A percentile compares a stretch with the other conserved stretches of the same genome.
phyloP scores from a whole-genome alignment of 1,140 invertebrate genomes.

The Drosophila yakuba region DNA sequence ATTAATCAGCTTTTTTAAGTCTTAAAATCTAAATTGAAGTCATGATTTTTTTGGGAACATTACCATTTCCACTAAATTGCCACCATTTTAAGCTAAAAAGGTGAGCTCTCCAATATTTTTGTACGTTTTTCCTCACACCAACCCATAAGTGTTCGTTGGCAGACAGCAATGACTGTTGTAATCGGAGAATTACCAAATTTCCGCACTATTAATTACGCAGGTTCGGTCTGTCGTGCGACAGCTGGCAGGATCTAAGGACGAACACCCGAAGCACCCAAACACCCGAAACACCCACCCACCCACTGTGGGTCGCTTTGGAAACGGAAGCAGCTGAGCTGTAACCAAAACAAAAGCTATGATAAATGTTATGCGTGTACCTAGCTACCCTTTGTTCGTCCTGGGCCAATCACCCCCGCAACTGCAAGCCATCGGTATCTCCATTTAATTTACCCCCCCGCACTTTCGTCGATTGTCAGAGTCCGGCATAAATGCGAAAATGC shows the following conservation, averaged over 20 bases:
- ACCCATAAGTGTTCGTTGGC: no score
- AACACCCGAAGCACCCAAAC: neutral
- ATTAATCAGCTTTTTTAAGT: no score
- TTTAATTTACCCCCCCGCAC: conserved; percentile 9
- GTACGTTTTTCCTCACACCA: neutral
- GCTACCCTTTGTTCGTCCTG: conserved; percentile 22
- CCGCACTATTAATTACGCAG: conserved; percentile 57
- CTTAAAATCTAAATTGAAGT: neutral
- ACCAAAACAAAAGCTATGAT: conserved; percentile 59
- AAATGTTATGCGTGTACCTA: conserved; percentile 49
- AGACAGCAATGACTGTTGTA: conserved; percentile 12
- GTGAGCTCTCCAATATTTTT: neutral
- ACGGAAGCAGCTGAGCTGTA: conserved; percentile 47
- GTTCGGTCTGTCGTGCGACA: conserved; percentile 32
- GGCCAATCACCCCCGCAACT: neutral
- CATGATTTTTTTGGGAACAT: no score
- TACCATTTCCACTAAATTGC: neutral
- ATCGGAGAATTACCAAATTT: conserved; percentile 41
- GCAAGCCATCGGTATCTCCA: conserved; percentile 1
- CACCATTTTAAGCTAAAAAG: neutral
- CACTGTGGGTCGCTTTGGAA: conserved; percentile 20
- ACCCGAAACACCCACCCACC: conserved; percentile 3
- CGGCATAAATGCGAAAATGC: conserved; percentile 51
- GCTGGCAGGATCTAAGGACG: conserved; percentile 30
- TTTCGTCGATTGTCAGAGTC: conserved; percentile 14